Evolutionary conservation across 1,140 invertebrate genomes (phyloP).

Genomic region (Apis dorsata): DNA sequence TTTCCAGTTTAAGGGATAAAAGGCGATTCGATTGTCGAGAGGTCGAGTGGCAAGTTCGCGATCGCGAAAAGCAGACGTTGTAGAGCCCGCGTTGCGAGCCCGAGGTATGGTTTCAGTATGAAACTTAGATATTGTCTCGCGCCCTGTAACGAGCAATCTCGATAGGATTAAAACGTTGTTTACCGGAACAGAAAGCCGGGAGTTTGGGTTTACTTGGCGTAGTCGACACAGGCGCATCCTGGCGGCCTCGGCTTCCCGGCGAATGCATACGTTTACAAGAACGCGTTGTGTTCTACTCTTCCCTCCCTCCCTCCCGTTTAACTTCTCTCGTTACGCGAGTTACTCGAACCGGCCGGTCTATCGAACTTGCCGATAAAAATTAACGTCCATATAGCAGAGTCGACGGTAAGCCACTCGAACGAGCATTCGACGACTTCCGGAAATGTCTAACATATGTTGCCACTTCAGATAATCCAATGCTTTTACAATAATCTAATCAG

Average conservation of each 20-base stretch:
- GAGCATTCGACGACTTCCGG: slow-evolving; percentile 3
- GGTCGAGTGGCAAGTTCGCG: background rate
- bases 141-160: slow-evolving; percentile 54
- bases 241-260: slow-evolving; percentile 19
- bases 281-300: background rate
- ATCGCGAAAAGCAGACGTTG: background rate
- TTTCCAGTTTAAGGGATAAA: background rate
- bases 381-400: slow-evolving; percentile 10
- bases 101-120: background rate
- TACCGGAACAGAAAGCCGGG: slow-evolving; percentile 50
- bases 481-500: slow-evolving; percentile 79
- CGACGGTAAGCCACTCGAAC: slow-evolving; percentile 15
- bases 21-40: background rate
- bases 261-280: slow-evolving; percentile 29
- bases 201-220: slow-evolving; percentile 45
- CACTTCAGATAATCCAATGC: slow-evolving; percentile 75
- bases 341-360: background rate
- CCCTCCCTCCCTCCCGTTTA: background rate
- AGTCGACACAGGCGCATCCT: slow-evolving; percentile 28
- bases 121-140: slow-evolving; percentile 25
- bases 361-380: slow-evolving; percentile 33
- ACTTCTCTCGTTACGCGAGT: slow-evolving; percentile 17
- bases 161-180: slow-evolving; percentile 56
- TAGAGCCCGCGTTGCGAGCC: background rate
- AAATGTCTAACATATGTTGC: slow-evolving; percentile 71